Evolutionary conservation across 2,797 vertebrate genomes (phyloP), one percentile per base, ranked within the genome.

Genomic region (Channallabes apus): DNA sequence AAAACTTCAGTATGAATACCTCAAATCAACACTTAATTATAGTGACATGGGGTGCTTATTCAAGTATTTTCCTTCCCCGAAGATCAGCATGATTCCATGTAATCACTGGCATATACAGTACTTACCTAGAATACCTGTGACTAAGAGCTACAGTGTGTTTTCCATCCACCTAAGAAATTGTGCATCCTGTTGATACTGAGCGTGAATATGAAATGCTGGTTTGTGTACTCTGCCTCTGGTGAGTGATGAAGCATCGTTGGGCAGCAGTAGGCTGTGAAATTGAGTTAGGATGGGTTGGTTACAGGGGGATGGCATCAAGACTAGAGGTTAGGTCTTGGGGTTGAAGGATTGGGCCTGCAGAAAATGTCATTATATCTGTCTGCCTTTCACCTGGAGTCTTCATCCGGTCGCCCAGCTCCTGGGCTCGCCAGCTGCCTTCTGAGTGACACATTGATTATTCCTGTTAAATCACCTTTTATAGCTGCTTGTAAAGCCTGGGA

Each of bases 201-300:
- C 56, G 72, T 90, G 46, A 88, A 90, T 88, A 69, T 87, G 56
- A 87, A 51, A 85, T 81, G 69, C 81, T 29, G 83, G 58, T 88
- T 85, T 90, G 86, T 91, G 90, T 92, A 76, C 86, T 88, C 29
- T 81, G 86, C 85, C 83, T 32, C 72, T 81, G 80, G 65, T 69
- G 82, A 61, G 77, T 85, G 64, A 78, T 79, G 84, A 29, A 68
- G 24, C 80, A 86, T 89, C 87, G 89, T 88, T 88, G 82, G 76
- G 80, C 88, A 84, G 86, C 79, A 90, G 83, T 80, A 89, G 83
- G 78, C 85, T 90, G 89, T 90, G 90, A 91, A 92, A 91, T 89
- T 88, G 90, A 91, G 88, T 87, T 82, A 83, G 87, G 86, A 89
- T 83, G 87, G 81, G 58, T 58, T 77, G 77, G 80, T 87, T 84